A percentile compares a stretch with the other conserved stretches of the same genome.
Evolutionary conservation across 2,113 vertebrate genomes (phyloP).

Genomic region (Meles meles): DNA sequence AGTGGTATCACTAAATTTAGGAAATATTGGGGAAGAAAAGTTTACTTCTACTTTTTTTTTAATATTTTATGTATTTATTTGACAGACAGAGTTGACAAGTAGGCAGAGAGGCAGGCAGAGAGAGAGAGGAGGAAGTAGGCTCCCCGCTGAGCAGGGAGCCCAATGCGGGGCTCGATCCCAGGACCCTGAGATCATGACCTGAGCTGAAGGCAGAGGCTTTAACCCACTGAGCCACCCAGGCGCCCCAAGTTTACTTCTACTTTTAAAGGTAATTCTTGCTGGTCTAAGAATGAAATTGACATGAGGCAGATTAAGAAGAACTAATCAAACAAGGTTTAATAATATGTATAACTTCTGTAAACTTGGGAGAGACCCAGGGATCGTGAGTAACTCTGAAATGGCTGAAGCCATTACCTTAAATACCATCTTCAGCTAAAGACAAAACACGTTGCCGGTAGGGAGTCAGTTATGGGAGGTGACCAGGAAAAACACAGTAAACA

Average conservation of each 20-base stretch:
- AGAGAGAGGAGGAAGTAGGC: no score
- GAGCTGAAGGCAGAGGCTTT: no score
- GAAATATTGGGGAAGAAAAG: neutral
- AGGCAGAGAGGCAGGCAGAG: no score
- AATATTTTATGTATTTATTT: no score
- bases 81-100: no score
- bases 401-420: neutral
- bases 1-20: neutral
- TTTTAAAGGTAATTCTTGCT: neutral
- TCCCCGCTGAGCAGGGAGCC: no score
- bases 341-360: neutral
- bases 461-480: neutral
- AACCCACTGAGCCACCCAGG: no score
- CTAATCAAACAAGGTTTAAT: neutral
- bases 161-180: no score
- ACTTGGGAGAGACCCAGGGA: neutral
- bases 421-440: neutral
- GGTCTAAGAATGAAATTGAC: neutral
- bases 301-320: neutral
- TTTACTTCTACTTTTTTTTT: neutral
- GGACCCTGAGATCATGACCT: no score
- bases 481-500: neutral
- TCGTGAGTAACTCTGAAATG: neutral
- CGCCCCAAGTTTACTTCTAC: neutral
- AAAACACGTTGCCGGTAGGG: neutral